Evolutionary conservation across 2,113 vertebrate genomes (phyloP), one percentile per base, ranked within the genome.

Genomic region (Lasiurus borealis): DNA sequence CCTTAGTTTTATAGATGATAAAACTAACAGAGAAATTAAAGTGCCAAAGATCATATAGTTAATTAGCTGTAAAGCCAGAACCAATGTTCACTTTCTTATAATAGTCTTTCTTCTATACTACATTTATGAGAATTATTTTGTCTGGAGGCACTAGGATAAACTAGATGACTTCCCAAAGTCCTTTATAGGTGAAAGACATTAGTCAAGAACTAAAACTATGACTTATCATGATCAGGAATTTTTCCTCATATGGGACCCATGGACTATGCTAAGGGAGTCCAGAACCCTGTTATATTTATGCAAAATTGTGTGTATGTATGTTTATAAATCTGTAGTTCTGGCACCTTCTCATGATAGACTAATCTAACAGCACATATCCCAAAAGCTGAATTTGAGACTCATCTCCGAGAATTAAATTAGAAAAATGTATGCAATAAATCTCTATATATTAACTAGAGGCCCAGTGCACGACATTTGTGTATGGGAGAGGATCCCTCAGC

Each of bases 1-100:
- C 36, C 27, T 76, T 89, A 69, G 78, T 94, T 95, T 96, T 88
- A 85, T 11, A 81, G 76, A 66, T 80, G 59, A 90, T 7, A 95
- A 95, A 95, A 76, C 16, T 50, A 7, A 90, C 27, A 1, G 57
- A 96, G 31, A 84, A 90, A 72, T 92, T 89, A 54, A 84, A 88
- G 36, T 91, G 52, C 72, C 7, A 66, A 86, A 81, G 64, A 85
- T 36, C 16, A 95, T 64, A 44, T 54, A 54, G 14, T 69, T 84
- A 95, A 59, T 92, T 85, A 95, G n/a, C 46, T 91, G 8, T 36
- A 83, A 75, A 87, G 8, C 12, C 50, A 88, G 91, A n/a, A 90
- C 29, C 19, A 54, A n/a, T 29, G 36, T 34, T 93, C n/a, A 18
- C 23, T 93, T 91, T 95, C 44, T 54, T 64, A 57, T 31, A 59